Base-by-base conservation (phyloP, 2,888 invertebrate species). In the Laothoe populi region DNA sequence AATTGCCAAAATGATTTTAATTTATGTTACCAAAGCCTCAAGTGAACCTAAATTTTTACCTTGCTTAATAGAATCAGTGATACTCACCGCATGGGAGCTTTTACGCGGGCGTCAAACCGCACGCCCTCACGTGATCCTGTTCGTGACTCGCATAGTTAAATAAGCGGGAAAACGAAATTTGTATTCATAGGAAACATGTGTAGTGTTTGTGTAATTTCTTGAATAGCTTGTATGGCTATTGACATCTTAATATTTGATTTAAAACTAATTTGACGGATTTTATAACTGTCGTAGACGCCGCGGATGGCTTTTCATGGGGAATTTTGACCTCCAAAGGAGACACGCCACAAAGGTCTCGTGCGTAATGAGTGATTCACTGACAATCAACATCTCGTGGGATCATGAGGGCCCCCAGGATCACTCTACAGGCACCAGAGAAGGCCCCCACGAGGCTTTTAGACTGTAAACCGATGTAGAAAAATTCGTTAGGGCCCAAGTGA, bases 41-140 rank as follows among this genome's bases (percentile, higher is more conserved):
- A 26, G 26, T 2, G n/a, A 23, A n/a, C n/a, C 13, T 24, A 5
- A 48, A 48, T 48, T 48, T 3, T 24, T 26, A 7, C 26, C 48
- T 13, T 26, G 48, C 21, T 21, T 48, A 48, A 23, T 24, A 48
- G 0, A 38, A 38, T 38, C 2, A 38, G 13, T 1, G 13, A 13
- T 38, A 48, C 24, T 26, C 11, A n/a, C 24, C 24, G n/a, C n/a
- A 4, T 26, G 13, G n/a, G 24, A n/a, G 5, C n/a, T n/a, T 1
- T 23, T 3, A 24, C 48, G n/a, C 48, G 24, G 46, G 48, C 23
- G 24, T 48, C 48, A 48, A 48, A 48, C 48, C 48, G 3, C n/a
- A 48, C 48, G 48, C n/a, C n/a, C 24, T 26, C 10, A 5, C 24
- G n/a, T 4, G n/a, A n/a, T n/a, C n/a, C n/a, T n/a, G n/a, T 48